These are phyloP conservation scores for Corvus moneduloides DNA, from an alignment of 2,113 vertebrate genomes.

Conservation along the genomic window DNA sequence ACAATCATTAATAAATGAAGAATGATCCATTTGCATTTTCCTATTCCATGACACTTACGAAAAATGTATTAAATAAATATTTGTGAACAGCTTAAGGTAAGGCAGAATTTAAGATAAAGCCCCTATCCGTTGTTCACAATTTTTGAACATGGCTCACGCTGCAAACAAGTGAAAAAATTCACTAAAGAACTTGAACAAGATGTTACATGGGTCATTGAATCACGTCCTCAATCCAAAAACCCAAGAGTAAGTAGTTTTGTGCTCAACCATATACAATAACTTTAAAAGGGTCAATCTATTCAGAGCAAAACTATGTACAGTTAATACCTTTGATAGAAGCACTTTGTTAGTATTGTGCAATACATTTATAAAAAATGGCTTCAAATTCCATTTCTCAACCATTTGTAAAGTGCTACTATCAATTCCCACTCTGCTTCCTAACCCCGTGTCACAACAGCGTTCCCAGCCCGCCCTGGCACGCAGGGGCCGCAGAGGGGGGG, in stretches of 20 bases:
- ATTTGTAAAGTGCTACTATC: slow-evolving; percentile 81
- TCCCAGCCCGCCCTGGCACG: neutral
- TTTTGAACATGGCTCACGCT: slow-evolving; percentile 70
- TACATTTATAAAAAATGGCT: slow-evolving; percentile 80
- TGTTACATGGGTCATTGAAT: slow-evolving; percentile 57
- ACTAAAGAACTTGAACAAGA: slow-evolving; percentile 59
- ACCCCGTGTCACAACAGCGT: neutral
- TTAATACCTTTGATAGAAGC: slow-evolving; percentile 77
- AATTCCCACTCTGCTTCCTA: slow-evolving; percentile 60
- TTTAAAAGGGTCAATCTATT: slow-evolving; percentile 60
- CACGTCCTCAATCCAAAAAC: slow-evolving; percentile 69
- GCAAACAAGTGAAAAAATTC: slow-evolving; percentile 70
- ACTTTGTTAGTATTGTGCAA: slow-evolving; percentile 76
- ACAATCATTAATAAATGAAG: slow-evolving; percentile 81
- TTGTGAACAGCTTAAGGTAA: slow-evolving; percentile 80
- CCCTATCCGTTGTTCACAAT: slow-evolving; percentile 64
- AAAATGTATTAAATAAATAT: slow-evolving; percentile 82
- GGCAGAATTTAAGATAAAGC: slow-evolving; percentile 78
- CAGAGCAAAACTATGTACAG: slow-evolving; percentile 66
- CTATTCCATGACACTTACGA: slow-evolving; percentile 72
- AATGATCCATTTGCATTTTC: slow-evolving; percentile 74
- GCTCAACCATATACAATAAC: slow-evolving; percentile 65
- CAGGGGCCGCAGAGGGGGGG: slow-evolving; percentile 31
- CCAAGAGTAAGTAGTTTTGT: slow-evolving; percentile 70
- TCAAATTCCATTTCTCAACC: slow-evolving; percentile 76